phyloP scores from a whole-genome alignment of 23 tunicate species.

The Trididemnum miniatum region DNA sequence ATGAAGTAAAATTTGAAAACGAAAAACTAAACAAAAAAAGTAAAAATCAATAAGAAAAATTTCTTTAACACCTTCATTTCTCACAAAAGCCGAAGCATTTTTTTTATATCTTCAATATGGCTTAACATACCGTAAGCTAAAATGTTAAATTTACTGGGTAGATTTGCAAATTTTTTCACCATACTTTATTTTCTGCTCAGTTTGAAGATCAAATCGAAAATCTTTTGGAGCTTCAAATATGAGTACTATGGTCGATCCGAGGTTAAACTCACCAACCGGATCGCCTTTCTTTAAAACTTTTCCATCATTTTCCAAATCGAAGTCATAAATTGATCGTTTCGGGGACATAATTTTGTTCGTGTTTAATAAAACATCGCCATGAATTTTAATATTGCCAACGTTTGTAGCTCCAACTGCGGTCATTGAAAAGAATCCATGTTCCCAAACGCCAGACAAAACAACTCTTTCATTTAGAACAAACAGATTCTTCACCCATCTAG shows the following conservation, averaged over 20 bases:
- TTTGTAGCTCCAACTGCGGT: constrained; percentile 95
- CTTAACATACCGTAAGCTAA: no score
- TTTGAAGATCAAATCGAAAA: constrained; percentile 14
- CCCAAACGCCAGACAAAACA: constrained; percentile 74
- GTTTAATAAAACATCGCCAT: constrained; percentile 58
- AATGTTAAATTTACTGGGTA: no score
- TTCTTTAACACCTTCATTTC: no score
- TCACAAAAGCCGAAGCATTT: no score
- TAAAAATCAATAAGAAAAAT: no score
- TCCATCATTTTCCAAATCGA: constrained; percentile 11
- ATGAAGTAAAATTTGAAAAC: no score
- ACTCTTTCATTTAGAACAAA: constrained; percentile 95
- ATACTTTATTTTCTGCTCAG: constrained; percentile 33
- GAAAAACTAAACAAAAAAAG: no score
- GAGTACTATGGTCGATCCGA: constrained; percentile 89
- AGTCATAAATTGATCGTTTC: constrained; percentile 52
- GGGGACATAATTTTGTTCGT: constrained; percentile 60
- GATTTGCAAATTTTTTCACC: constrained; percentile 39
- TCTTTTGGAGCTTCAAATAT: constrained; percentile 92
- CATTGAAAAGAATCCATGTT: constrained; percentile 87
- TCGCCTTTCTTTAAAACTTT: constrained; percentile 55
- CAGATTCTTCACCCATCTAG: constrained; percentile 46
- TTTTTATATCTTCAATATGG: no score
- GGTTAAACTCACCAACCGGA: constrained; percentile 79
- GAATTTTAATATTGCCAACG: constrained; percentile 84